Percentiles rank a stretch among this genome's conserved stretches.
Evolutionary conservation across 2,888 invertebrate genomes (phyloP).

Genomic region (Ichneumoninae sp.): DNA sequence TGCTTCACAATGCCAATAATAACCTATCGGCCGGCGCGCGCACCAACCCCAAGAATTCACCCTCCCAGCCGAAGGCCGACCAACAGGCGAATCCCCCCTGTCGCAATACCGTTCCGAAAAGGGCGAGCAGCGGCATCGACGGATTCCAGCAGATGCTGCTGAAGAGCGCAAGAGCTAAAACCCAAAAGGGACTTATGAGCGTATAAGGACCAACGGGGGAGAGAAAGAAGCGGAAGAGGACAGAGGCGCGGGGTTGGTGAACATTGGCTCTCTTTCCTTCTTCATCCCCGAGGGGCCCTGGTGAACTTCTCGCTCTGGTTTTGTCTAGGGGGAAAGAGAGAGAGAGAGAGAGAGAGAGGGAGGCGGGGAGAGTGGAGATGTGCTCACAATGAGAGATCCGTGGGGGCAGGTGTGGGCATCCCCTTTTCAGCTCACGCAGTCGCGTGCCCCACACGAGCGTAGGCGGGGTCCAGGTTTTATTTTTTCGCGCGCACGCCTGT

Average conservation of each 20-base stretch:
- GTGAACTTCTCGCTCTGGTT: constrained; percentile 70
- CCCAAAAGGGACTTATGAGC: constrained; percentile 42
- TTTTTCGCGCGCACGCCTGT: constrained; percentile 60
- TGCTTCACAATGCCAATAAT: constrained; percentile 81
- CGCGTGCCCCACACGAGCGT: constrained; percentile 84
- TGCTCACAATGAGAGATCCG: constrained; percentile 75
- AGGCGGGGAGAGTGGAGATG: constrained; percentile 32
- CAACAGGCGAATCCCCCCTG: constrained; percentile 31
- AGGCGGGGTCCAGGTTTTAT: constrained; percentile 78
- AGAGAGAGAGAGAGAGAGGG: constrained; percentile 6
- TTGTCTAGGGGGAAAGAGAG: constrained; percentile 77
- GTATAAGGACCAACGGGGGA: constrained; percentile 48
- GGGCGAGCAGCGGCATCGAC: constrained; percentile 70
- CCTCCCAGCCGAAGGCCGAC: constrained; percentile 60
- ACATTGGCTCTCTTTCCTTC: not conserved
- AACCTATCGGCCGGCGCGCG: constrained; percentile 76
- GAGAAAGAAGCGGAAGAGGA: constrained; percentile 29
- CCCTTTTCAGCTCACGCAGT: constrained; percentile 74
- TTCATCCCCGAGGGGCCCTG: not conserved
- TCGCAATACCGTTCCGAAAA: constrained; percentile 56
- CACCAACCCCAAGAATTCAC: constrained; percentile 44
- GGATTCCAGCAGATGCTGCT: constrained; percentile 83
- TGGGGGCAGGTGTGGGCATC: constrained; percentile 82
- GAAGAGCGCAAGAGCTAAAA: constrained; percentile 43
- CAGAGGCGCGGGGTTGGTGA: constrained; percentile 17